These are phyloP conservation scores for Oscarella lobularis DNA, from an alignment of 37 sponge, comb jelly and placozoan species.

Conservation along the genomic window DNA sequence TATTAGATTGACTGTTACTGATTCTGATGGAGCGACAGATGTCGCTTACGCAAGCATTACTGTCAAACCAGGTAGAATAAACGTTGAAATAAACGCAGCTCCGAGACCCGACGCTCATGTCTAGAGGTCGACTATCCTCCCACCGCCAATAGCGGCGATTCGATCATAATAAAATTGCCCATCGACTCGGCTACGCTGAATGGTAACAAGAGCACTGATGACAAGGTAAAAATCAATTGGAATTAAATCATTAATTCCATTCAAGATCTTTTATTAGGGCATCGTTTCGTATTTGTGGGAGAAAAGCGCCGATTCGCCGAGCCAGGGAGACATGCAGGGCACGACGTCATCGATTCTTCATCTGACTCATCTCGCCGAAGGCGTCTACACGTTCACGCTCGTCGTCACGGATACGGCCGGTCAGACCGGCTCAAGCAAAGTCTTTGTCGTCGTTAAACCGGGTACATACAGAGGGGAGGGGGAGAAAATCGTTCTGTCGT, in stretches of 20 bases:
- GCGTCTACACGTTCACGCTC: conserved; percentile 38
- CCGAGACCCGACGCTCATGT: too few relatives aligned
- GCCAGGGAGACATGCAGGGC: neutral
- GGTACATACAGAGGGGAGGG: conserved; percentile 8
- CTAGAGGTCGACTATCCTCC: conserved; percentile 56
- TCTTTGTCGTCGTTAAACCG: conserved; percentile 39
- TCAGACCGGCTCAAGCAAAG: conserved; percentile 22
- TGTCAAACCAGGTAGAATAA: conserved; percentile 30
- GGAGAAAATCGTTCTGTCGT: neutral
- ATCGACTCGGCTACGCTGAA: conserved; percentile 21
- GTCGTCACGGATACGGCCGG: conserved; percentile 64
- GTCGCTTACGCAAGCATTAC: conserved; percentile 21
- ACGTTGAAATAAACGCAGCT: too few relatives aligned
- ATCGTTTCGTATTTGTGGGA: conserved; percentile 1
- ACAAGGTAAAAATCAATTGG: too few relatives aligned
- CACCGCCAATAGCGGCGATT: conserved; percentile 29
- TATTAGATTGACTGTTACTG: conserved; percentile 41
- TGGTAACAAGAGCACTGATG: conserved; percentile 44
- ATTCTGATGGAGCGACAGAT: conserved; percentile 23
- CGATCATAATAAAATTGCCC: conserved; percentile 20
- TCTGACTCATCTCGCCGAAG: conserved; percentile 17
- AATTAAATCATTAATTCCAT: too few relatives aligned
- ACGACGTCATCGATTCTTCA: conserved; percentile 5
- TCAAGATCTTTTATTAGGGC: too few relatives aligned
- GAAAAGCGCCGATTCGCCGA: neutral